These are phyloP conservation scores for Scartelaos histophorus DNA, from an alignment of 2,113 vertebrate genomes.

Conservation along the genomic window DNA sequence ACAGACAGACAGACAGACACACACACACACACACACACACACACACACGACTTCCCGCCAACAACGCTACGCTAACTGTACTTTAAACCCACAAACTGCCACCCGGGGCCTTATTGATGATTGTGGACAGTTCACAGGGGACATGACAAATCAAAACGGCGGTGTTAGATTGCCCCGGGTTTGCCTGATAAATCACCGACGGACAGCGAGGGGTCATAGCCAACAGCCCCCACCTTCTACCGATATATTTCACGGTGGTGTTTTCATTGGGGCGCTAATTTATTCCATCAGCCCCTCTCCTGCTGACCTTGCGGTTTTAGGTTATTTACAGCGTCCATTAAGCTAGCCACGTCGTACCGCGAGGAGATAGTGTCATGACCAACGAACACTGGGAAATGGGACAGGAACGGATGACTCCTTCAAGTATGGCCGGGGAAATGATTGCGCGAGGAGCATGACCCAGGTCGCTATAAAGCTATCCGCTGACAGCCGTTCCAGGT, in stretches of 20 bases:
- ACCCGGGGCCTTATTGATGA: constrained; percentile 58
- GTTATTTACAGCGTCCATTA: constrained; percentile 66
- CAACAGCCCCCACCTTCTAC: constrained; percentile 25
- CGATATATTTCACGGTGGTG: constrained; percentile 56
- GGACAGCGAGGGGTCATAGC: constrained; percentile 20
- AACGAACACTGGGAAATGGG: constrained; percentile 29
- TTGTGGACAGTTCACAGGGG: constrained; percentile 60
- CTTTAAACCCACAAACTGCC: constrained; percentile 59
- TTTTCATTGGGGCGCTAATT: constrained; percentile 60
- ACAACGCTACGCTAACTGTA: constrained; percentile 38
- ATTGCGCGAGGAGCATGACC: constrained; percentile 23
- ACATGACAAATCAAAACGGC: constrained; percentile 68
- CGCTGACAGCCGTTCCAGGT: neutral
- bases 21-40: neutral
- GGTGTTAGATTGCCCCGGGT: constrained; percentile 61
- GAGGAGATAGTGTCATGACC: constrained; percentile 33
- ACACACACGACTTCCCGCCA: constrained; percentile 16
- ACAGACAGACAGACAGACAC: no score
- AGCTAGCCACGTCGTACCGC: constrained; percentile 29
- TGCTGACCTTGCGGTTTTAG: constrained; percentile 60
- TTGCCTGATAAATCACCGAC: constrained; percentile 70
- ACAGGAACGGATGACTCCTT: constrained; percentile 20
- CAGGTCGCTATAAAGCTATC: constrained; percentile 21
- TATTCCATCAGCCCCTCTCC: constrained; percentile 64
- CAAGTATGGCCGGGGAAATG: constrained; percentile 31